Evolutionary conservation across 2,113 vertebrate species (phyloP).

Genomic region (Cephalophus harveyi): DNA sequence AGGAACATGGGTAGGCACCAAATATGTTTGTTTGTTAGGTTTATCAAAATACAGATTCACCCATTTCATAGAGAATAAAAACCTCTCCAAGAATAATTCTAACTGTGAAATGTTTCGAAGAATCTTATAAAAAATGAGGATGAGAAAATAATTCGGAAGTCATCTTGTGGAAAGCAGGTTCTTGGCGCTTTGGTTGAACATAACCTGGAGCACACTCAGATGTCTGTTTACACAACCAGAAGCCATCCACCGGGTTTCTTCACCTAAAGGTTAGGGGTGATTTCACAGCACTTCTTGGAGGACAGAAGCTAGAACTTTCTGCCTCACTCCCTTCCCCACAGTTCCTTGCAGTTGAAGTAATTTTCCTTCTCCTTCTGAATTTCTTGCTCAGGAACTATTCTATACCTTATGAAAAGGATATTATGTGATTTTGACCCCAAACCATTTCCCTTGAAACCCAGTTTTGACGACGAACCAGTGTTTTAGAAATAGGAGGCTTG

Average conservation of each 20-base stretch:
- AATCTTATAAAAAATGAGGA: slow-evolving; percentile 46
- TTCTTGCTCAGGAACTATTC: not conserved
- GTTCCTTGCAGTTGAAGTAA: not conserved
- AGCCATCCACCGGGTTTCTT: not conserved
- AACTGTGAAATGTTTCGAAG: slow-evolving; percentile 44
- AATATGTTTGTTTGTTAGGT: slow-evolving; percentile 44
- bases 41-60: slow-evolving; percentile 41
- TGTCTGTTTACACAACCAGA: not conserved
- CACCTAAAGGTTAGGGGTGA: not conserved
- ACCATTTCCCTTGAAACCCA: not conserved
- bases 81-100: slow-evolving; percentile 33
- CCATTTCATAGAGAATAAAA: slow-evolving; percentile 19
- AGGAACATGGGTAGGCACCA: not conserved
- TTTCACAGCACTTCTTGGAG: not conserved
- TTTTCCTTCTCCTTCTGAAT: not conserved
- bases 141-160: slow-evolving; percentile 16
- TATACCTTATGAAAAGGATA: not conserved
- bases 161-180: not conserved
- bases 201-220: not conserved
- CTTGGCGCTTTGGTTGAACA: not conserved
- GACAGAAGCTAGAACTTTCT: not conserved
- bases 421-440: not conserved
- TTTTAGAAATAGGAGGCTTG: not conserved
- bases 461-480: not conserved
- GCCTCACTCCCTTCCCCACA: not conserved